Evolutionary conservation across 2,888 invertebrate genomes (phyloP).

Genomic region (Eupithecia dodoneata): DNA sequence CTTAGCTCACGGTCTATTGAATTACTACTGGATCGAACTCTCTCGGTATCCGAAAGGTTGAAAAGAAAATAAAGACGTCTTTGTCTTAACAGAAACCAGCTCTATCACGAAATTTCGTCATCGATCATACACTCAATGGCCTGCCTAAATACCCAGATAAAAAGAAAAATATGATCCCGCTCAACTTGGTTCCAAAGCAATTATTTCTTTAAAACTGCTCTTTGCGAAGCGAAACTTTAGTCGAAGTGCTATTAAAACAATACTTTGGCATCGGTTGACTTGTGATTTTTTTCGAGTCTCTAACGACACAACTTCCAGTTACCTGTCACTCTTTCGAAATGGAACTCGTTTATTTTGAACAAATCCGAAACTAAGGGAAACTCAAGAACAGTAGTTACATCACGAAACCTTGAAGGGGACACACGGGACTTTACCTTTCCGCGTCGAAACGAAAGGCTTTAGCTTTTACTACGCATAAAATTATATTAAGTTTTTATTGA

Average conservation of each 20-base stretch:
- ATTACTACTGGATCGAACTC: slow-evolving; percentile 56
- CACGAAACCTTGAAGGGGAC: slow-evolving; percentile 51
- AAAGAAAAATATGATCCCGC: slow-evolving; percentile 35
- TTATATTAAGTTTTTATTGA: slow-evolving; percentile 48
- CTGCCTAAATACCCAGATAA: slow-evolving; percentile 43
- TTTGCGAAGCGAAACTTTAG: slow-evolving; percentile 48
- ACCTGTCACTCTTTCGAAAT: slow-evolving; percentile 69
- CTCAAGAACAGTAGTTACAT: slow-evolving; percentile 67
- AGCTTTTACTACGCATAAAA: slow-evolving; percentile 46
- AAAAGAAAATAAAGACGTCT: slow-evolving; percentile 51
- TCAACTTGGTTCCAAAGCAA: slow-evolving; percentile 44
- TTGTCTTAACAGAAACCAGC: slow-evolving; percentile 49
- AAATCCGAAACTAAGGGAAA: slow-evolving; percentile 66
- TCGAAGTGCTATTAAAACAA: slow-evolving; percentile 56
- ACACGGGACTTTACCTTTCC: slow-evolving; percentile 44
- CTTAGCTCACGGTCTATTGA: slow-evolving; percentile 75
- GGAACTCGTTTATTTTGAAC: slow-evolving; percentile 73
- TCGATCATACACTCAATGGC: slow-evolving; percentile 52
- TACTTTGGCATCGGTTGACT: slow-evolving; percentile 49
- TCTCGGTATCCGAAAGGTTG: slow-evolving; percentile 54
- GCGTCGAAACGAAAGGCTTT: slow-evolving; percentile 37
- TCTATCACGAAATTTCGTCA: slow-evolving; percentile 44
- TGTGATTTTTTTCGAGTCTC: slow-evolving; percentile 58
- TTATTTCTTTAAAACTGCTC: slow-evolving; percentile 48
- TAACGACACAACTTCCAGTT: slow-evolving; percentile 64